Evolutionary conservation across 2,797 vertebrate genomes (phyloP).

Genomic region (Mormyrops attenuatus): DNA sequence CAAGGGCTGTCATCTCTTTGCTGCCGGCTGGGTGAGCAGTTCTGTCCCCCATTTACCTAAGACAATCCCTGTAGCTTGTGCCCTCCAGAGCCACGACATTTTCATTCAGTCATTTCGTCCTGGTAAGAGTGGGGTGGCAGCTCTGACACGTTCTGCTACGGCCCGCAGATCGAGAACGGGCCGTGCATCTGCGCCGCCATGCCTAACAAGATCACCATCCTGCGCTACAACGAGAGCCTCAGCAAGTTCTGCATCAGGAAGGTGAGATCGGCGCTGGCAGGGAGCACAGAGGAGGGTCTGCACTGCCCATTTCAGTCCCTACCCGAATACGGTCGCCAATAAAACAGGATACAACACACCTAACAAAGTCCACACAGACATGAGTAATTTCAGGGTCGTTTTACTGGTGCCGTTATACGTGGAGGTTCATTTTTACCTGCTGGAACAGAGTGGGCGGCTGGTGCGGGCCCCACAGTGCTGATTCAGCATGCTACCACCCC

Average conservation of each 20-base stretch:
- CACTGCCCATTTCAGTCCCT: neutral
- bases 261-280: slow-evolving; percentile 54
- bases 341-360: neutral
- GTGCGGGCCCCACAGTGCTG: neutral
- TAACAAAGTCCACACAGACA: neutral
- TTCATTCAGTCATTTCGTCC: neutral
- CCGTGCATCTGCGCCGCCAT: slow-evolving; percentile 95
- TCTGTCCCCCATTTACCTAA: neutral
- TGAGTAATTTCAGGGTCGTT: neutral
- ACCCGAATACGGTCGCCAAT: neutral
- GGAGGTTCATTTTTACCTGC: neutral
- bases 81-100: neutral
- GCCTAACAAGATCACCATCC: slow-evolving; percentile 89
- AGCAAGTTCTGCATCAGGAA: slow-evolving; percentile 97
- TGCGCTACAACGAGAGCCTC: slow-evolving; percentile 91
- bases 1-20: slow-evolving; percentile 95
- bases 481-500: neutral
- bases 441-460: neutral
- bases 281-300: neutral
- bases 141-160: neutral
- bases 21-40: slow-evolving; percentile 79
- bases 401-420: neutral
- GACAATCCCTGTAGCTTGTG: neutral
- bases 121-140: neutral
- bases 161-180: slow-evolving; percentile 80